Evolutionary conservation across 1,140 invertebrate species (phyloP), one percentile per base, ranked within the genome.

Genomic region (Spodoptera frugiperda): DNA sequence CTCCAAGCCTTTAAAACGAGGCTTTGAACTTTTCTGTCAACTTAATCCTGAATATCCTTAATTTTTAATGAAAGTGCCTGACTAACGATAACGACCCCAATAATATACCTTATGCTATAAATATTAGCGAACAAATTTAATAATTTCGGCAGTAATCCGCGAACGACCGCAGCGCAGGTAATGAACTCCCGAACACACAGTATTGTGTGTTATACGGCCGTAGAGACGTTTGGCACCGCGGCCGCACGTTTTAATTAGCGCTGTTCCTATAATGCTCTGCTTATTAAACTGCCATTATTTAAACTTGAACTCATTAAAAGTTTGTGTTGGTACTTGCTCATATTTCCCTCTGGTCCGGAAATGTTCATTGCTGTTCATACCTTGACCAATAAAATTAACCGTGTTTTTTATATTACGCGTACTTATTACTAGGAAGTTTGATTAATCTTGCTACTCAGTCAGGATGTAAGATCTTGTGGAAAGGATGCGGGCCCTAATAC

Each of bases 261-360:
- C 44, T 19, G 17, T n/a, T 25, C 44, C 44, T 67, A 44, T 67
- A 65, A 25, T 21, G 15, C 63, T n/a, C 44, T 46, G 61, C 4
- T 65, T 65, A 65, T 65, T 65, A 65, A 65, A 65, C 44, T 44
- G 14, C 44, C 17, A 67, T 67, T 67, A 67, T 67, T 67, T 21
- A 67, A 67, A 67, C 59, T 63, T 63, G 33, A 63, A 63, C 33
- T 63, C 59, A 17, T 63, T 63, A 44, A 63, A 44, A 44, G 59
- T 63, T 63, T n/a, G 21, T 57, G 3, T 3, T 9, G 8, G 39
- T 39, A 12, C n/a, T 44, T 63, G 33, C 1, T 61, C 17, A 39
- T 61, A 59, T 14, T 33, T 59, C n/a, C 30, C 9, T 17, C 30
- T 61, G 17, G 57, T 3, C 3, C 33, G 15, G 33, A 61, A 9